Percentiles rank a stretch among this genome's conserved stretches.
Evolutionary conservation across 2,113 vertebrate genomes (phyloP).

Genomic region (Donacobius atricapilla): DNA sequence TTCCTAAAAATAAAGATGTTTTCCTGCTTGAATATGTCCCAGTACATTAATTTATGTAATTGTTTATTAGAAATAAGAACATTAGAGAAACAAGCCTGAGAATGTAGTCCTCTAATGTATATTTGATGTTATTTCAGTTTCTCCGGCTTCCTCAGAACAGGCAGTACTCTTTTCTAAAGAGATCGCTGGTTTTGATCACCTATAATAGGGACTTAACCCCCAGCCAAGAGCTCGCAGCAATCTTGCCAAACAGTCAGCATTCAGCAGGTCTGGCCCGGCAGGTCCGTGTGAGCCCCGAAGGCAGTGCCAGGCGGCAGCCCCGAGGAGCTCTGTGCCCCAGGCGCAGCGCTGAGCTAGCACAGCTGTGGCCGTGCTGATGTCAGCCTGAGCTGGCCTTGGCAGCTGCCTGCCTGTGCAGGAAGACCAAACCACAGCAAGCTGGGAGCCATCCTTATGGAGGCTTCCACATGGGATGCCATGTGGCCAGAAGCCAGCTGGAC

Average conservation of each 20-base stretch:
- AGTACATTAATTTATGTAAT: background rate
- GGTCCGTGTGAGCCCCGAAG: background rate
- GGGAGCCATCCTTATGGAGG: background rate
- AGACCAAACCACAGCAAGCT: background rate
- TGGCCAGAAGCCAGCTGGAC: background rate
- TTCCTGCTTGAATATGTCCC: background rate
- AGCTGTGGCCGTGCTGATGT: fast-evolving
- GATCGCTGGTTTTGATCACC: background rate
- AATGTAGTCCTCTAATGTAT: background rate
- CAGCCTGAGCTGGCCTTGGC: background rate
- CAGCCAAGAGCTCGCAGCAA: background rate
- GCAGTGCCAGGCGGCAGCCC: background rate
- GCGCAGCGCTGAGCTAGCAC: background rate
- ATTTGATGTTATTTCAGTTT: background rate
- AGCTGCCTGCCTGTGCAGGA: fast-evolving
- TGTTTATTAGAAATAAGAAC: conserved; percentile 10
- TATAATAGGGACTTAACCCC: background rate
- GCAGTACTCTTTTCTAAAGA: background rate
- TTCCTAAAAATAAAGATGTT: conserved; percentile 48
- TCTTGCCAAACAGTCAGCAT: background rate
- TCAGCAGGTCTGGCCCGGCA: background rate
- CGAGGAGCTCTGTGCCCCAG: background rate
- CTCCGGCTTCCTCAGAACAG: background rate
- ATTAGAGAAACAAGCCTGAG: background rate
- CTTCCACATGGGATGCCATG: background rate